These are phyloP conservation scores for Cheilosia impressa DNA, from an alignment of 2,888 invertebrate species.

Conservation along the genomic window DNA sequence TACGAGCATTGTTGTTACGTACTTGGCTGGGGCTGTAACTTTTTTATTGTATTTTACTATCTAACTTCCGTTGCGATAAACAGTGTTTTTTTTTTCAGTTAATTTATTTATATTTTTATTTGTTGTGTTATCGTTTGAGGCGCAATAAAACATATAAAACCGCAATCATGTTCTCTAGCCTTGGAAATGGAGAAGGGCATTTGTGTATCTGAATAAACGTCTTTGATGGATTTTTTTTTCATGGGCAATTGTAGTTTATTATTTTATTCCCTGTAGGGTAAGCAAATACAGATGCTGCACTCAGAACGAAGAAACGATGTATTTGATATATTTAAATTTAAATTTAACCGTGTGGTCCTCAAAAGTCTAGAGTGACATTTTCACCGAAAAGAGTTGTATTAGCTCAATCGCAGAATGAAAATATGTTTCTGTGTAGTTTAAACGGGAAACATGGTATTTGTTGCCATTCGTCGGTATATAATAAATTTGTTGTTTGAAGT, in stretches of 20 bases:
- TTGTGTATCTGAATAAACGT: neutral
- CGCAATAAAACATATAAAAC: constrained; percentile 47
- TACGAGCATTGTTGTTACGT: constrained; percentile 25
- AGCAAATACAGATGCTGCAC: too few relatives aligned
- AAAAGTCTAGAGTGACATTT: too few relatives aligned
- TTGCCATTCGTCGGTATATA: too few relatives aligned
- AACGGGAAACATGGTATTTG: too few relatives aligned
- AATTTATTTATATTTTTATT: constrained; percentile 33
- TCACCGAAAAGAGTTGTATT: too few relatives aligned
- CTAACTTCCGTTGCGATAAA: constrained; percentile 66
- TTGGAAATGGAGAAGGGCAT: constrained; percentile 53
- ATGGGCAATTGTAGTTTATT: neutral
- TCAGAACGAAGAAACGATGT: too few relatives aligned
- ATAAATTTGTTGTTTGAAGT: too few relatives aligned
- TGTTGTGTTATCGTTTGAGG: constrained; percentile 49
- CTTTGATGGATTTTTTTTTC: neutral
- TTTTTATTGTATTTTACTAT: constrained; percentile 47
- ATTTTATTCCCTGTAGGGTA: neutral
- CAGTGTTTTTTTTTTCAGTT: constrained; percentile 23
- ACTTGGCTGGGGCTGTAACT: constrained; percentile 28
- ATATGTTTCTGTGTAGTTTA: too few relatives aligned
- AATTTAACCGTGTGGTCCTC: too few relatives aligned
- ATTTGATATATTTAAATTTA: too few relatives aligned
- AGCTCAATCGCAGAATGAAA: too few relatives aligned
- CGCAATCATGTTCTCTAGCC: constrained; percentile 51